phyloP scores from a whole-genome alignment of 2,113 vertebrate genomes.

The Holacanthus passer region DNA sequence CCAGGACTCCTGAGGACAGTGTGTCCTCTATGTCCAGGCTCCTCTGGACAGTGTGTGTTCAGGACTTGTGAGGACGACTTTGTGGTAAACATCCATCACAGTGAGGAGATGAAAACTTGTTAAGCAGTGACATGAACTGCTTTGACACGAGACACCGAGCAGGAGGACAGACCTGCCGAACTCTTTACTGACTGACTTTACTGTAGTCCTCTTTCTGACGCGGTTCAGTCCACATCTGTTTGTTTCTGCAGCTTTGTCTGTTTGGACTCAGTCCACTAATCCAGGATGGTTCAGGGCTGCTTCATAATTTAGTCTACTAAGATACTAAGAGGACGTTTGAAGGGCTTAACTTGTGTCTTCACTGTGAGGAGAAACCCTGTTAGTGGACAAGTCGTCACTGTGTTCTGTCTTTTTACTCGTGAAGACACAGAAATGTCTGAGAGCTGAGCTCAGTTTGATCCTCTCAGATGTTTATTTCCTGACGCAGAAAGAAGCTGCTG shows the following conservation, averaged over 20 bases:
- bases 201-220: neutral
- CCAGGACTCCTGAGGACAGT: neutral
- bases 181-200: neutral
- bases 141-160: neutral
- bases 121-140: neutral
- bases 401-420: neutral
- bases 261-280: too few relatives aligned
- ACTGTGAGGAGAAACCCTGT: constrained; percentile 3
- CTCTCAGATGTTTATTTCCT: neutral
- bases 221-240: neutral
- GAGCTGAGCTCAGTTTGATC: neutral
- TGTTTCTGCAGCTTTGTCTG: neutral
- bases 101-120: neutral
- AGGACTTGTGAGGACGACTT: neutral
- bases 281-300: neutral
- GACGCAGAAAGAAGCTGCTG: neutral
- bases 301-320: too few relatives aligned
- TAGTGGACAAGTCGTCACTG: neutral
- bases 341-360: constrained; percentile 4
- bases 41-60: too few relatives aligned
- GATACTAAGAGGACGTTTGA: neutral
- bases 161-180: neutral
- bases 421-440: too few relatives aligned
- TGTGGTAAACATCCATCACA: neutral
- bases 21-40: neutral